Percentiles rank a stretch among this genome's conserved stretches.
phyloP scores from a whole-genome alignment of 2,797 vertebrate genomes.

The Gymnodraco acuticeps region DNA sequence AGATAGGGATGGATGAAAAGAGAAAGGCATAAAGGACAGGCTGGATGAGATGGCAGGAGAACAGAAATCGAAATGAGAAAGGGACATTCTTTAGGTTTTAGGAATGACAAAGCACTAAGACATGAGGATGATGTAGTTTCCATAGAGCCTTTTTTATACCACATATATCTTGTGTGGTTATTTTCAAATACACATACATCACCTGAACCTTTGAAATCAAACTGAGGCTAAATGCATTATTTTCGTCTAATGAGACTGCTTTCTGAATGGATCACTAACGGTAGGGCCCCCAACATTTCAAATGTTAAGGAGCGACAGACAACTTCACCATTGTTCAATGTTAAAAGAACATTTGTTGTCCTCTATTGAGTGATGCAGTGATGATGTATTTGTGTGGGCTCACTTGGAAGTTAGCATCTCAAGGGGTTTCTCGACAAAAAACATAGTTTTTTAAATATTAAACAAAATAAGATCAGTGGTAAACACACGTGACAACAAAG shows the following conservation, averaged over 20 bases:
- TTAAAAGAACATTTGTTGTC: no score
- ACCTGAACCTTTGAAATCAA: neutral
- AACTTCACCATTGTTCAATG: no score
- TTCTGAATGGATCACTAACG: neutral
- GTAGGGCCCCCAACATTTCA: neutral
- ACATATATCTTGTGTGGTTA: neutral
- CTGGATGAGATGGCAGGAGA: neutral
- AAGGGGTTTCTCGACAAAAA: no score
- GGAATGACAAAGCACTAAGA: neutral
- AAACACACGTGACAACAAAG: no score
- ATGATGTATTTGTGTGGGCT: no score
- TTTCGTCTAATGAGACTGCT: neutral
- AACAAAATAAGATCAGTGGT: no score
- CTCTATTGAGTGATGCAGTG: no score
- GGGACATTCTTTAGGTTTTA: neutral
- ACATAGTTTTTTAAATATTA: no score
- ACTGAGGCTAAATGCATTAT: neutral
- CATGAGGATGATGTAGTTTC: neutral
- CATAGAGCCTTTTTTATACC: neutral
- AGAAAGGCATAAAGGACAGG: neutral
- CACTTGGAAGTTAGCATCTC: no score
- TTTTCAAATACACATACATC: neutral
- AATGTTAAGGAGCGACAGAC: neutral
- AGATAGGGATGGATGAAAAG: slow-evolving; percentile 15
- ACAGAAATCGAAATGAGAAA: no score